A percentile compares a stretch with the other conserved stretches of the same genome.
Evolutionary conservation across 2,888 invertebrate genomes (phyloP).

Genomic region (Ormia ochracea): DNA sequence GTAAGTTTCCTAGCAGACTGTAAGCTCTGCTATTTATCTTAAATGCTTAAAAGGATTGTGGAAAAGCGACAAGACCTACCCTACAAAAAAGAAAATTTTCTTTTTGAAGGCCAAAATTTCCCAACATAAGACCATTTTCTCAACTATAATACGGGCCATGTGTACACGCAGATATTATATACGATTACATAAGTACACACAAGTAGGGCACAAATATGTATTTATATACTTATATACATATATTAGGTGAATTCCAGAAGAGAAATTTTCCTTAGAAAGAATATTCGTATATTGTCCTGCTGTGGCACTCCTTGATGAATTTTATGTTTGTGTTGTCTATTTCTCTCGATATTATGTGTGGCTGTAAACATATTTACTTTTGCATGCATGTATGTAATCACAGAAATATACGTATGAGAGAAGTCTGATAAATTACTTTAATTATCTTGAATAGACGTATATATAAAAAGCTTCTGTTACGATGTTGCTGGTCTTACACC

Average conservation of each 20-base stretch:
- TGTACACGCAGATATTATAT: too few relatives aligned
- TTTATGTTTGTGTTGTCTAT: constrained; percentile 5
- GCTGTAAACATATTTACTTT: neutral
- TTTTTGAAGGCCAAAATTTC: too few relatives aligned
- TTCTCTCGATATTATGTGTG: neutral
- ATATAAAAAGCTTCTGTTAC: too few relatives aligned
- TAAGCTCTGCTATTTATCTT: neutral
- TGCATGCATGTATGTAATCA: neutral
- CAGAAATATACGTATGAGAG: neutral
- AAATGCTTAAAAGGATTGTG: neutral
- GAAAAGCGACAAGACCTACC: neutral
- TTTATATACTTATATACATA: neutral
- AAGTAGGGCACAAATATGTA: neutral
- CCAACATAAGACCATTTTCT: too few relatives aligned
- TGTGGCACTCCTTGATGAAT: constrained; percentile 60
- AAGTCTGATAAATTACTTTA: neutral
- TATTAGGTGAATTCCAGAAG: too few relatives aligned
- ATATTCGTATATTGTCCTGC: constrained; percentile 60
- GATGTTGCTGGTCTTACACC: too few relatives aligned
- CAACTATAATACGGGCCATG: too few relatives aligned
- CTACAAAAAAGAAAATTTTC: neutral
- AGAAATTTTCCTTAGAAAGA: constrained; percentile 18
- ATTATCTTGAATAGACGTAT: neutral
- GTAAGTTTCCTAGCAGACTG: neutral
- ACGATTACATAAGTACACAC: too few relatives aligned